Evolutionary conservation across 2,888 invertebrate species (phyloP).

Genomic region (Netelia melanura): DNA sequence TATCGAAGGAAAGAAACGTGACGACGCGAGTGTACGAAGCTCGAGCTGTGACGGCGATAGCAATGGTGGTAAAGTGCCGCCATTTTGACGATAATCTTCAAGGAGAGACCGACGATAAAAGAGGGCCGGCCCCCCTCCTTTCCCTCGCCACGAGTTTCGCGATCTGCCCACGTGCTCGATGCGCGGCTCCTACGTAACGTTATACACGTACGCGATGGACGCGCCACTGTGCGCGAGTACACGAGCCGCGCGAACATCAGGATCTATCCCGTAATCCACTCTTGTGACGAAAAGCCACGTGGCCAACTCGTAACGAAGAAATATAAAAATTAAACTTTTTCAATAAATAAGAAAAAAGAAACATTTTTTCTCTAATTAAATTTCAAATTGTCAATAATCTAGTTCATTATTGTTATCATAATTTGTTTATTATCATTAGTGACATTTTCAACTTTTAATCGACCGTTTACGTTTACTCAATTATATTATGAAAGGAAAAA

Average conservation of each 20-base stretch:
- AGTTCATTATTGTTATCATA: too few species aligned
- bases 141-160: conserved; percentile 51
- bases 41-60: background rate
- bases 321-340: background rate
- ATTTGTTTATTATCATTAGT: too few species aligned
- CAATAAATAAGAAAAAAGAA: too few species aligned
- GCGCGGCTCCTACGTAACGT: background rate
- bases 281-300: conserved; percentile 51
- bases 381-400: too few species aligned
- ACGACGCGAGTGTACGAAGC: conserved; percentile 28
- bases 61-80: conserved; percentile 39
- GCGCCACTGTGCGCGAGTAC: background rate
- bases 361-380: too few species aligned
- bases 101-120: conserved; percentile 57
- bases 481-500: too few species aligned
- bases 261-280: conserved; percentile 42
- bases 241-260: background rate
- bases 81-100: conserved; percentile 65
- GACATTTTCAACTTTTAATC: too few species aligned
- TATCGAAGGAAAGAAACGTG: conserved; percentile 35
- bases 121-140: background rate
- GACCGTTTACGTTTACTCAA: too few species aligned
- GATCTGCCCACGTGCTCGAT: conserved; percentile 63
- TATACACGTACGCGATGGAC: conserved; percentile 3
- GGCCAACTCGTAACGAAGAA: conserved; percentile 27